Conservation (phyloP, 2,888 invertebrate species). For the Drosophila rubida region DNA sequence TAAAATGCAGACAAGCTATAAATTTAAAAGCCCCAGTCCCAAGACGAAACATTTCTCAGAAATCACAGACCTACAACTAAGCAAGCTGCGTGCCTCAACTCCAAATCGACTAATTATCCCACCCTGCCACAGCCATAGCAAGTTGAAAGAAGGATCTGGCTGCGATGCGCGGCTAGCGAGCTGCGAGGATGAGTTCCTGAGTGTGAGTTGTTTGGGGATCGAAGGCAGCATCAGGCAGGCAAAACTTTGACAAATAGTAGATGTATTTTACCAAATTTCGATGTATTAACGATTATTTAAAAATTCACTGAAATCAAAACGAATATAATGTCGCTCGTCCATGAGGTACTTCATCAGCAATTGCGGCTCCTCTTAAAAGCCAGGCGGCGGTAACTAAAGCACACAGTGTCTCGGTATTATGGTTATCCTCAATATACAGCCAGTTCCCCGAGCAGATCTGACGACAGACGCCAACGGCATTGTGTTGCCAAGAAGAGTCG, state of each 20-base stretch:
- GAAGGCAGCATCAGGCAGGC: slow-evolving; percentile 2
- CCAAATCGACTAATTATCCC: background rate
- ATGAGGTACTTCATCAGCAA: slow-evolving; percentile 27
- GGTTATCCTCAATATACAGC: background rate
- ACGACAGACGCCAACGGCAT: background rate
- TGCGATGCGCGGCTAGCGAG: background rate
- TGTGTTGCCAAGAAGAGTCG: slow-evolving; percentile 8
- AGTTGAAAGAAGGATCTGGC: background rate
- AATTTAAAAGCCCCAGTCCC: slow-evolving; percentile 34
- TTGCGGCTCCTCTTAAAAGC: slow-evolving; percentile 27
- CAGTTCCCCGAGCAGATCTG: background rate
- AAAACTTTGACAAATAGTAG: slow-evolving; percentile 1
- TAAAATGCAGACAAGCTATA: slow-evolving; percentile 54
- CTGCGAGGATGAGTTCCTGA: background rate
- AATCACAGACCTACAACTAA: slow-evolving; percentile 2
- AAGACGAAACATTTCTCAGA: slow-evolving; percentile 36
- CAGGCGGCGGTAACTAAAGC: slow-evolving; percentile 31
- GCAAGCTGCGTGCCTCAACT: slow-evolving; percentile 17
- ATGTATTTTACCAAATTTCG: background rate
- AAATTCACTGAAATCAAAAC: background rate
- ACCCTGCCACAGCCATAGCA: too few species aligned
- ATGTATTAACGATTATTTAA: background rate
- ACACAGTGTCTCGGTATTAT: background rate
- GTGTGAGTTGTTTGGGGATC: background rate
- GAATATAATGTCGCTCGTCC: slow-evolving; percentile 33